Percentiles rank a stretch among this genome's conserved stretches.
Conservation (phyloP, 2,888 invertebrate species). For the Erebia aethiops region DNA sequence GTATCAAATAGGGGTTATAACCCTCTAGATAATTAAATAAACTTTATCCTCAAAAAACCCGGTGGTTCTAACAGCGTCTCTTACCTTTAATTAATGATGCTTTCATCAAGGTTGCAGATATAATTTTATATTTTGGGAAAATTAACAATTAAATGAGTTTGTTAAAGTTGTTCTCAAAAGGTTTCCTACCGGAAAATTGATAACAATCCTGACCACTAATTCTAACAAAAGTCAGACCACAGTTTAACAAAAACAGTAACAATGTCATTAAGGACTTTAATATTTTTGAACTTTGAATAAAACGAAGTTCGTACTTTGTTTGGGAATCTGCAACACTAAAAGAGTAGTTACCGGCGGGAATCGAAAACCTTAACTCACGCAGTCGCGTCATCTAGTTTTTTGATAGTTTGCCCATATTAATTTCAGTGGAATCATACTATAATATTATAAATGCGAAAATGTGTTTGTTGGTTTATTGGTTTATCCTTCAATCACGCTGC, state of each 20-base stretch:
- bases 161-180: neutral
- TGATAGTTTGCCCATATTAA: too few species aligned
- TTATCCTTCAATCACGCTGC: too few species aligned
- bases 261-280: neutral
- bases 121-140: conserved; percentile 8
- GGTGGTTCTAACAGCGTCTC: neutral
- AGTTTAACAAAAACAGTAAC: neutral
- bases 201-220: neutral
- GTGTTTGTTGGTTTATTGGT: too few species aligned
- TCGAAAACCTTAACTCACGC: too few species aligned
- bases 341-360: too few species aligned
- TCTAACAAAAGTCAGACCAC: neutral
- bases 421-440: too few species aligned
- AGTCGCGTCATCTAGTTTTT: too few species aligned
- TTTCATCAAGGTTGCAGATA: conserved; percentile 3
- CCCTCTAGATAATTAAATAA: neutral
- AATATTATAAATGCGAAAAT: too few species aligned
- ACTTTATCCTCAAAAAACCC: neutral
- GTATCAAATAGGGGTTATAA: too few species aligned
- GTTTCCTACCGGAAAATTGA: neutral
- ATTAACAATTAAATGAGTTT: neutral
- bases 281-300: too few species aligned
- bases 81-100: conserved; percentile 7
- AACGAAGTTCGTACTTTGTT: too few species aligned
- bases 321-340: too few species aligned